A percentile compares a stretch with the other conserved stretches of the same genome.
Evolutionary conservation across 1,140 invertebrate species (phyloP).

Genomic region (Nylanderia fulva): DNA sequence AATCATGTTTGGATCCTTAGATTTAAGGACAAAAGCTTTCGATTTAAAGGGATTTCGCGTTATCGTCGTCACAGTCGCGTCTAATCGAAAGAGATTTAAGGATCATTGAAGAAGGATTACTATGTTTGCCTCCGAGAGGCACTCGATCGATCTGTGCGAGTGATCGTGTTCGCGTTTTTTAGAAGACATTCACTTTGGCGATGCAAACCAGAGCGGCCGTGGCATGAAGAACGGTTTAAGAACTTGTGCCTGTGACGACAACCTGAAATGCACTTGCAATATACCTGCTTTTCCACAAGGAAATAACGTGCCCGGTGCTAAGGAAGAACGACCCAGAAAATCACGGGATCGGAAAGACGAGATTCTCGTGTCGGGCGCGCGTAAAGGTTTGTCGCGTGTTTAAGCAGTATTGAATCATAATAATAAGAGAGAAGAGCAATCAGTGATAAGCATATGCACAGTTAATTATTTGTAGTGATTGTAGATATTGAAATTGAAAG

Average conservation of each 20-base stretch:
- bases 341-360: slow-evolving; percentile 71
- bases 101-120: slow-evolving; percentile 12
- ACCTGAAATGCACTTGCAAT: slow-evolving; percentile 83
- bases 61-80: not conserved
- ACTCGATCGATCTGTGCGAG: not conserved
- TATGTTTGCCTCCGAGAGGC: slow-evolving; percentile 2
- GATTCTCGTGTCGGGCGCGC: slow-evolving; percentile 67
- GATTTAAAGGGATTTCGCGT: slow-evolving; percentile 35
- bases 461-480: not conserved
- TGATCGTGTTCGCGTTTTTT: slow-evolving; percentile 56
- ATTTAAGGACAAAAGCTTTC: slow-evolving; percentile 15
- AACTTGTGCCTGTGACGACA: slow-evolving; percentile 85
- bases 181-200: slow-evolving; percentile 81
- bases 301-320: slow-evolving; percentile 52
- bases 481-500: not conserved
- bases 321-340: slow-evolving; percentile 66
- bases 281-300: slow-evolving; percentile 55
- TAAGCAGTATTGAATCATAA: not conserved
- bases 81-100: slow-evolving; percentile 33
- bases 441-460: not conserved
- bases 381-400: slow-evolving; percentile 74
- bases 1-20: not conserved
- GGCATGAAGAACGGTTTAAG: slow-evolving; percentile 85
- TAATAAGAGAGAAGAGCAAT: not conserved
- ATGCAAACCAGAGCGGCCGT: slow-evolving; percentile 81